Evolutionary conservation across 2,113 vertebrate species (phyloP).

Genomic region (Odobenus rosmarus): DNA sequence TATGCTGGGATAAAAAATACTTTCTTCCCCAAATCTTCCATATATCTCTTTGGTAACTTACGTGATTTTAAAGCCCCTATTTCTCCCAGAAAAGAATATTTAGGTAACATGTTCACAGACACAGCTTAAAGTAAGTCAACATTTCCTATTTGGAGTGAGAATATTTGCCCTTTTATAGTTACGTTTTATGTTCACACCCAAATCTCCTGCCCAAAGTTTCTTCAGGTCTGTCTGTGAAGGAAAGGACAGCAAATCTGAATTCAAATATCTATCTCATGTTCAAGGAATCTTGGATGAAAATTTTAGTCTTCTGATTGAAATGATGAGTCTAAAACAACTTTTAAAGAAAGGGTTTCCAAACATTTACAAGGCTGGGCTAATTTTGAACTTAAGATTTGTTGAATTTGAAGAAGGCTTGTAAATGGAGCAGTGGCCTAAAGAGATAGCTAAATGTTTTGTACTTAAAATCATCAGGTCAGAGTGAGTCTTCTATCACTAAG

Average conservation of each 20-base stretch:
- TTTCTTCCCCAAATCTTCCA: background rate
- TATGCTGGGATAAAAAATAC: background rate
- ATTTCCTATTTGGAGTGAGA: slow-evolving; percentile 25
- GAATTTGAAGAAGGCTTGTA: background rate
- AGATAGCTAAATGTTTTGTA: background rate
- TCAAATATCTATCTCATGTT: background rate
- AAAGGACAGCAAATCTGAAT: background rate
- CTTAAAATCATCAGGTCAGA: slow-evolving; percentile 55
- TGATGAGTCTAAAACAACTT: slow-evolving; percentile 34
- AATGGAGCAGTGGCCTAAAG: background rate
- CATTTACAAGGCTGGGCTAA: slow-evolving; percentile 39
- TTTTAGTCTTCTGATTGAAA: slow-evolving; percentile 11
- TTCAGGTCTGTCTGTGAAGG: slow-evolving; percentile 53
- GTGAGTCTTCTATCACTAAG: slow-evolving; percentile 48
- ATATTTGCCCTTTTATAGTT: slow-evolving; percentile 4
- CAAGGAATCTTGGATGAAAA: slow-evolving; percentile 52
- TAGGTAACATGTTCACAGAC: background rate
- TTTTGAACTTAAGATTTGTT: background rate
- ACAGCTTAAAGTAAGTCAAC: background rate
- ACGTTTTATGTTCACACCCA: slow-evolving; percentile 1
- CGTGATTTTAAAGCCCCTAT: background rate
- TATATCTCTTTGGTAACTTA: background rate
- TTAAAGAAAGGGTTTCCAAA: slow-evolving; percentile 41
- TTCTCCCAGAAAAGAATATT: background rate
- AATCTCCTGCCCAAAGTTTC: background rate